These are phyloP conservation scores for Agrotis puta DNA, from an alignment of 2,888 invertebrate genomes.

Conservation along the genomic window DNA sequence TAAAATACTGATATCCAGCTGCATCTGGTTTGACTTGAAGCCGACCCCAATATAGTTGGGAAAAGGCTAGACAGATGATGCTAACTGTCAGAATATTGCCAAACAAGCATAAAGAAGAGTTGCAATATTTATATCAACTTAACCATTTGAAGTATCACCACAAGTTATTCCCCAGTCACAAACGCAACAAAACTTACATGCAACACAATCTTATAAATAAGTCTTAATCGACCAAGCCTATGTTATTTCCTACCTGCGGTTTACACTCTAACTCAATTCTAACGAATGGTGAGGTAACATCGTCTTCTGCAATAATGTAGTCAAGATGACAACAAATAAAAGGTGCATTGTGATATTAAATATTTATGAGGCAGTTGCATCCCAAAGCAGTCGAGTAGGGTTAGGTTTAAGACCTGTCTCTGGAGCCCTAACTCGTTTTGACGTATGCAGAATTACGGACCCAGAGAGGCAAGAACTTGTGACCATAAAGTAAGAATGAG, in stretches of 20 bases:
- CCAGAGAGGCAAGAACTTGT: background rate
- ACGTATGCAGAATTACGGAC: conserved; percentile 20
- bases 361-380: conserved; percentile 47
- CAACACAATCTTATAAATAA: conserved; percentile 57
- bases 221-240: conserved; percentile 54
- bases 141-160: background rate
- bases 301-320: conserved; percentile 39
- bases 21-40: too few species aligned
- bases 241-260: conserved; percentile 56
- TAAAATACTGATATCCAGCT: too few species aligned
- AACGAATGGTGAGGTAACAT: conserved; percentile 46
- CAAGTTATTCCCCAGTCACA: conserved; percentile 5
- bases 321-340: conserved; percentile 47
- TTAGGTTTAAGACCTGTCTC: conserved; percentile 22
- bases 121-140: background rate
- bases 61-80: too few species aligned
- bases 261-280: conserved; percentile 41
- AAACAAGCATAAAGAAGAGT: background rate
- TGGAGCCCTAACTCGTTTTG: conserved; percentile 28
- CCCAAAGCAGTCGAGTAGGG: conserved; percentile 31
- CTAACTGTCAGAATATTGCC: too few species aligned
- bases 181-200: conserved; percentile 40
- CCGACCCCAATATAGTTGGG: too few species aligned
- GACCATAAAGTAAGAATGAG: background rate
- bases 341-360: conserved; percentile 42